phyloP scores from a whole-genome alignment of 2,797 vertebrate genomes.

The Phoxinus dragarum region DNA sequence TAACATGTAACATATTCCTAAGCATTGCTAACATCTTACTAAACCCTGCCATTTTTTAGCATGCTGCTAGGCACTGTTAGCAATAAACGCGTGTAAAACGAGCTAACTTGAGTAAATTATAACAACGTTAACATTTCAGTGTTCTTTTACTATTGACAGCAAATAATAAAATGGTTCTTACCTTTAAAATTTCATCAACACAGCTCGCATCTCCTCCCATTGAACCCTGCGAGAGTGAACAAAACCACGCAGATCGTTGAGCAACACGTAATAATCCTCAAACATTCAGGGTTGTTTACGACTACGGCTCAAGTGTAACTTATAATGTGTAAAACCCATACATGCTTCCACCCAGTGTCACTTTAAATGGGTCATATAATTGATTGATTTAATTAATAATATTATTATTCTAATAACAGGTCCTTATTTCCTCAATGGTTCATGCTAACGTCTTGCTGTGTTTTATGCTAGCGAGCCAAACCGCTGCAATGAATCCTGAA shows the following conservation, averaged over 20 bases:
- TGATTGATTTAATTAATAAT: background rate
- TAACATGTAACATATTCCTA: background rate
- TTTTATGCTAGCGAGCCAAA: background rate
- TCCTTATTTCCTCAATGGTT: background rate
- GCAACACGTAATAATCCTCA: background rate
- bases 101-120: background rate
- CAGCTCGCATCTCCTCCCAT: constrained; percentile 93
- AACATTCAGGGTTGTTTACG: background rate
- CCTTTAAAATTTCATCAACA: constrained; percentile 99
- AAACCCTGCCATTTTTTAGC: background rate
- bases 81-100: no score
- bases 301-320: background rate
- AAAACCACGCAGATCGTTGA: background rate
- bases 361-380: background rate
- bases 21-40: background rate
- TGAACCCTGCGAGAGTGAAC: constrained; percentile 82
- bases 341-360: background rate
- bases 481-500: background rate
- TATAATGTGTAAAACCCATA: background rate
- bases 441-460: background rate
- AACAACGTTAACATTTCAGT: background rate
- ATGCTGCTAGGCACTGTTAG: no score
- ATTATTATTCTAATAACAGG: background rate
- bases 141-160: background rate
- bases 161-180: constrained; percentile 69